Percentiles rank a stretch among this genome's conserved stretches.
Evolutionary conservation across 2,888 invertebrate species (phyloP).

Genomic region (Tyria jacobaeae): DNA sequence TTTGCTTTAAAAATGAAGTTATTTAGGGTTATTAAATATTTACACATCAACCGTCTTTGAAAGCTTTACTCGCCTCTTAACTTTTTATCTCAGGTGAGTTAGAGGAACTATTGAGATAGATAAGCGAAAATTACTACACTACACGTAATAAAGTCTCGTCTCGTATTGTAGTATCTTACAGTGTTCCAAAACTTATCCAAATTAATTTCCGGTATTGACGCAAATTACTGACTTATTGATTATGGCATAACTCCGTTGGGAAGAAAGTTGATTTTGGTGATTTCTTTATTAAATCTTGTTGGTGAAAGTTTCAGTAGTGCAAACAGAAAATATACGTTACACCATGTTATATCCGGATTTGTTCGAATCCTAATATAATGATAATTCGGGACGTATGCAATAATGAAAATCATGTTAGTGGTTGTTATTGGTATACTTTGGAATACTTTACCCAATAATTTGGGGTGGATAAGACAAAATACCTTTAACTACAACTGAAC

Average conservation of each 20-base stretch:
- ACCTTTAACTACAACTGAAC: no score
- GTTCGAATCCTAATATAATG: not conserved
- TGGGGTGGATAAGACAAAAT: not conserved
- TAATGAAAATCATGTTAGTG: no score
- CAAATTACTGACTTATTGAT: constrained; percentile 19
- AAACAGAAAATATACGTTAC: not conserved
- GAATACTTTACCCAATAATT: no score
- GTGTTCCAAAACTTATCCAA: constrained; percentile 4
- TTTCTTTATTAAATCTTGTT: constrained; percentile 15
- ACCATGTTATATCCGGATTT: not conserved
- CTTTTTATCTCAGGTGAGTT: no score
- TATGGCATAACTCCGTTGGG: constrained; percentile 19
- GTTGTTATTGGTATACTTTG: no score
- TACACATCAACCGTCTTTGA: no score
- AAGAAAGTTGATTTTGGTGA: constrained; percentile 19
- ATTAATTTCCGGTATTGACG: constrained; percentile 20
- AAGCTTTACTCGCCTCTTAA: no score
- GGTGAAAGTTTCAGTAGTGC: constrained; percentile 1
- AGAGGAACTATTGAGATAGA: not conserved
- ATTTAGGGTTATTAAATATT: no score
- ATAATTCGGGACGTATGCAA: not conserved
- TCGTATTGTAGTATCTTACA: not conserved
- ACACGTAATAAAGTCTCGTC: not conserved
- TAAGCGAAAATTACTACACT: not conserved
- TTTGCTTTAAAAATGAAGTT: no score